Conservation (phyloP, 2,888 invertebrate genomes). For the Torymus aiolomorphi region DNA sequence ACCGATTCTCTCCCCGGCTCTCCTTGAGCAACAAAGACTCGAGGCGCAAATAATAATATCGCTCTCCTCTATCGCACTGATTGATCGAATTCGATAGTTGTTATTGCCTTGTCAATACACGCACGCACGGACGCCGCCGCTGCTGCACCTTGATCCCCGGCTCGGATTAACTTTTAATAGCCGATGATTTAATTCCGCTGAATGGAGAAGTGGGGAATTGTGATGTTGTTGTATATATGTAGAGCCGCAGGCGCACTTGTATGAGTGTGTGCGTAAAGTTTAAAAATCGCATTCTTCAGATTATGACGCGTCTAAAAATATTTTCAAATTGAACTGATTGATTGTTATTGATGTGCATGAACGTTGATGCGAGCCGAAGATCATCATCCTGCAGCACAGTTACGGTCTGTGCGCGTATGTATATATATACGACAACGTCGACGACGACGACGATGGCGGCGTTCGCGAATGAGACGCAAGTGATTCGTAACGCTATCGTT, state of each 20-base stretch:
- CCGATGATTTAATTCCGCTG: not conserved
- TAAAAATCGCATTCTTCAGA: not conserved
- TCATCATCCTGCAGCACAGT: constrained; percentile 6
- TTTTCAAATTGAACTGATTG: constrained; percentile 7
- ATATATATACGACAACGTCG: too few species aligned
- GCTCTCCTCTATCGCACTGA: too few species aligned
- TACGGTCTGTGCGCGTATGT: not conserved
- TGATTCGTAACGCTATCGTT: too few species aligned
- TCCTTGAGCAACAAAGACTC: too few species aligned
- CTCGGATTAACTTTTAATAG: not conserved
- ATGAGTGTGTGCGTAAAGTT: not conserved
- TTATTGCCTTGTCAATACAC: too few species aligned
- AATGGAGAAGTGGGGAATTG: not conserved
- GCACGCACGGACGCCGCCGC: too few species aligned
- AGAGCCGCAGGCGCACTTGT: not conserved
- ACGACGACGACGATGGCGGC: too few species aligned
- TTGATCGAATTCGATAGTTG: too few species aligned
- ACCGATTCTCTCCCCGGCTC: too few species aligned
- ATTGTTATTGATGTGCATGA: constrained; percentile 31
- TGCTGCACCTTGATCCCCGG: not conserved
- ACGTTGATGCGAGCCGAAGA: constrained; percentile 22
- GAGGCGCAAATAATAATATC: too few species aligned
- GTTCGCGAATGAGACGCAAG: too few species aligned
- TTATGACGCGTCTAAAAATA: constrained; percentile 29
- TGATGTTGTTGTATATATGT: too few species aligned